A percentile compares a stretch with the other conserved stretches of the same genome.
Evolutionary conservation across 2,797 vertebrate genomes (phyloP).

Genomic region (Hemibagrus guttatus): DNA sequence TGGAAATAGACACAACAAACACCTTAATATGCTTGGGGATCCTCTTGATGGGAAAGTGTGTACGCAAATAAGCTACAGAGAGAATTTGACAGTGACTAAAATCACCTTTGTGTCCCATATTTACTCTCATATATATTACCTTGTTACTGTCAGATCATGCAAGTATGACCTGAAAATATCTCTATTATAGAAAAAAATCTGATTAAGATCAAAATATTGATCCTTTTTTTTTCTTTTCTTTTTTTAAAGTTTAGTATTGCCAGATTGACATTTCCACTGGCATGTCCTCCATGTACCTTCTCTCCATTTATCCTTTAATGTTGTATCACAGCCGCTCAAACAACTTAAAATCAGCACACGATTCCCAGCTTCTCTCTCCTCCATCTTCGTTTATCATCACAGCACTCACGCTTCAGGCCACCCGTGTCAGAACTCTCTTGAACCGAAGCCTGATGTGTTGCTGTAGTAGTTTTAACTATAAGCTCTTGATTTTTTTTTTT

Average conservation of each 20-base stretch:
- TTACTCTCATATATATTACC: not conserved
- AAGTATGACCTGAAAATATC: not conserved
- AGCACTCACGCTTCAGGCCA: constrained; percentile 74
- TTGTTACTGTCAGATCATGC: not conserved
- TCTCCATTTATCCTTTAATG: constrained; percentile 11
- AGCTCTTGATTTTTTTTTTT: constrained; percentile 28
- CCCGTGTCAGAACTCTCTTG: constrained; percentile 68
- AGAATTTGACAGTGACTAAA: not conserved
- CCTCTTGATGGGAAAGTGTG: not conserved
- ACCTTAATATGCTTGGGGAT: constrained; percentile 13
- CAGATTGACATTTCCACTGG: constrained; percentile 35
- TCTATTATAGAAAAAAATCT: not conserved
- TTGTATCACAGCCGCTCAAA: constrained; percentile 41
- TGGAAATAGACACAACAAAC: constrained; percentile 16
- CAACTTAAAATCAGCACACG: constrained; percentile 71
- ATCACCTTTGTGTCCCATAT: constrained; percentile 12
- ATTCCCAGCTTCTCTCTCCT: constrained; percentile 54
- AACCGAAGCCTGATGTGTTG: constrained; percentile 41
- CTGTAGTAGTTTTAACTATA: constrained; percentile 23
- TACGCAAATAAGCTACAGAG: constrained; percentile 9
- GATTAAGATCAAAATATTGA: not conserved
- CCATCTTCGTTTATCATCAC: constrained; percentile 73
- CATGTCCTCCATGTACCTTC: constrained; percentile 27
- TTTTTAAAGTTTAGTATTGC: not conserved
- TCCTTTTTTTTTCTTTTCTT: not conserved